A percentile compares a stretch with the other conserved stretches of the same genome.
Evolutionary conservation across 2,797 vertebrate genomes (phyloP).

Genomic region (Tarsius wallacei): DNA sequence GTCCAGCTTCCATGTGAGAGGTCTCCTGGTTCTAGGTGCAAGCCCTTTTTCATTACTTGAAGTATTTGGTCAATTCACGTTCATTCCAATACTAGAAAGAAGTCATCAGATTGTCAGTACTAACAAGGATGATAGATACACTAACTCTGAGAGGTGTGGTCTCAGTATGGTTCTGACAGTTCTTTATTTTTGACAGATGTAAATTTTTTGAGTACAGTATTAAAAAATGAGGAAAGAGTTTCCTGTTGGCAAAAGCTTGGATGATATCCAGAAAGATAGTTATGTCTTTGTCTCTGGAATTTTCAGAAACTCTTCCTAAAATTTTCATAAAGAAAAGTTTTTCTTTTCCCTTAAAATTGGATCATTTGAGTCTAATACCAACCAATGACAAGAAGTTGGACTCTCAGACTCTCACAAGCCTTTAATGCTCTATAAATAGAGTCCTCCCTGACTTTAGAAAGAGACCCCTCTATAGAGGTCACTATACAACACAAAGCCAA

Average conservation of each 20-base stretch:
- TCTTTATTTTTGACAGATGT: neutral
- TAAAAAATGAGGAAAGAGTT: neutral
- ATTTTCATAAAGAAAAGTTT: no score
- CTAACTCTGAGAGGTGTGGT: no score
- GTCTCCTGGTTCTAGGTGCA: neutral
- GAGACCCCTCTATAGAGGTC: neutral
- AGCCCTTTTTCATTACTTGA: neutral
- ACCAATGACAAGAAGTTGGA: neutral
- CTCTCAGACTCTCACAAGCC: neutral
- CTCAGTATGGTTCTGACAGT: neutral
- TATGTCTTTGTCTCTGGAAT: neutral
- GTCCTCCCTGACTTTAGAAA: neutral
- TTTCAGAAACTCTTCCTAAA: neutral
- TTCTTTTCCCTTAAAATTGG: neutral
- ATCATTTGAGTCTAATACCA: neutral
- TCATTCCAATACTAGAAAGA: neutral
- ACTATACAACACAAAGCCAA: rapidly evolving
- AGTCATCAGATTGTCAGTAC: neutral
- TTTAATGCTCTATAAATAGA: no score
- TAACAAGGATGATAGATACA: neutral
- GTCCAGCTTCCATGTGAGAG: neutral
- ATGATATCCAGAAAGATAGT: neutral
- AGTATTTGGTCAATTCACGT: neutral
- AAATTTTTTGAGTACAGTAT: neutral
- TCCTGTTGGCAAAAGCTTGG: neutral